Conservation (phyloP, 2,888 invertebrate species). For the Saturnia japonica region DNA sequence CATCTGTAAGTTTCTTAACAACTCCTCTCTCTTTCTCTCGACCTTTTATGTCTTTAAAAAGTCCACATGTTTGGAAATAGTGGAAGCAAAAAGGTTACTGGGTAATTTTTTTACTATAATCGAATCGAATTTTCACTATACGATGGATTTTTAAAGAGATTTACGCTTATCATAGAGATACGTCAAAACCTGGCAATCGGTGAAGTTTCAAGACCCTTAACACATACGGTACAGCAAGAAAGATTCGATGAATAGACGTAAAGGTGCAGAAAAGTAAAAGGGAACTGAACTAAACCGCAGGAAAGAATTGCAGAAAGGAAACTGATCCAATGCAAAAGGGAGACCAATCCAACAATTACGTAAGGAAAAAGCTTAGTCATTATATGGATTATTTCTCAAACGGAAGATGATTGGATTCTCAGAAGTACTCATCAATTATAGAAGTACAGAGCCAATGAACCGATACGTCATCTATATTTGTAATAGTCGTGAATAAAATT, state of each 20-base stretch:
- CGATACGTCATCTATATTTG: background rate
- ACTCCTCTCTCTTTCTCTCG: too few species aligned
- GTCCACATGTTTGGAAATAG: too few species aligned
- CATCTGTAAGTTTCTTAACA: too few species aligned
- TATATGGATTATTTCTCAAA: background rate
- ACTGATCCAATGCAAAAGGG: background rate
- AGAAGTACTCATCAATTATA: background rate
- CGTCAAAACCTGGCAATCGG: too few species aligned
- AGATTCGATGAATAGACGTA: background rate
- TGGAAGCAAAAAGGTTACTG: too few species aligned
- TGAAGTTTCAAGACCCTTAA: too few species aligned
- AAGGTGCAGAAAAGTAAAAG: background rate
- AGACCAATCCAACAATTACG: background rate
- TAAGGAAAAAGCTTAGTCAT: background rate
- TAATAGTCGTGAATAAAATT: slow-evolving; percentile 15
- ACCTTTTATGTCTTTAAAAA: too few species aligned
- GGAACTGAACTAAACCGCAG: background rate
- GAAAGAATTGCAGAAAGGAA: background rate
- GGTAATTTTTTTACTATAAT: too few species aligned
- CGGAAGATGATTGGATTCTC: background rate
- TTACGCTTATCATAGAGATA: too few species aligned
- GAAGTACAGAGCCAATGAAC: background rate
- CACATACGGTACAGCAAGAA: background rate
- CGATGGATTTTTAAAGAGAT: too few species aligned
- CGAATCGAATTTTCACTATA: too few species aligned